phyloP scores from a whole-genome alignment of 1,140 invertebrate genomes.

The Brachystomella parvula region DNA sequence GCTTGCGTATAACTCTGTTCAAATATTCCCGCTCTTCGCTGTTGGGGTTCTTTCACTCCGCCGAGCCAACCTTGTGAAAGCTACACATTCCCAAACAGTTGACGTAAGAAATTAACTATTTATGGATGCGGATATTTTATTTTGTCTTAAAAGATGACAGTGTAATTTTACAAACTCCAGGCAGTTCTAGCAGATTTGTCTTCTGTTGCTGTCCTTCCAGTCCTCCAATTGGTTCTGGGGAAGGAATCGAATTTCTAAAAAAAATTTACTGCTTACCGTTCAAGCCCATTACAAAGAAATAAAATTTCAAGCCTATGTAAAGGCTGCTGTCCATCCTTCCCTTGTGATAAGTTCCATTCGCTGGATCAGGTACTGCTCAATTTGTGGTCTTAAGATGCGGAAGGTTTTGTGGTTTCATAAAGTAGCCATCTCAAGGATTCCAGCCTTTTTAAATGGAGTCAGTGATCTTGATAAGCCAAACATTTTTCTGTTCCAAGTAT shows the following conservation, averaged over 20 bases:
- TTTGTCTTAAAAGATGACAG: neutral
- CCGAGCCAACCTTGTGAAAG: constrained; percentile 84
- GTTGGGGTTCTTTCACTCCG: constrained; percentile 84
- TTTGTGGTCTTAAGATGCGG: too few relatives aligned
- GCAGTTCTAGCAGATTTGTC: constrained; percentile 82
- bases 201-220: constrained; percentile 76
- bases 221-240: constrained; percentile 61
- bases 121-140: neutral
- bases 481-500: too few relatives aligned
- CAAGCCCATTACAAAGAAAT: too few relatives aligned
- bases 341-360: too few relatives aligned
- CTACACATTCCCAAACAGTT: constrained; percentile 70
- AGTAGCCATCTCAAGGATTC: too few relatives aligned
- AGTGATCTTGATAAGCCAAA: too few relatives aligned
- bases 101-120: constrained; percentile 60
- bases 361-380: too few relatives aligned
- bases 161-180: constrained; percentile 46
- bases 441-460: too few relatives aligned
- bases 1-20: constrained; percentile 81
- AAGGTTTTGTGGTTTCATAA: too few relatives aligned
- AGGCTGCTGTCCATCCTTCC: too few relatives aligned
- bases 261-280: too few relatives aligned
- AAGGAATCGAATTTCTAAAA: constrained; percentile 45
- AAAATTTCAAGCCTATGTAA: too few relatives aligned
- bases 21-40: constrained; percentile 76